phyloP scores from a whole-genome alignment of 2,888 invertebrate species.

The Andrena flavipes region DNA sequence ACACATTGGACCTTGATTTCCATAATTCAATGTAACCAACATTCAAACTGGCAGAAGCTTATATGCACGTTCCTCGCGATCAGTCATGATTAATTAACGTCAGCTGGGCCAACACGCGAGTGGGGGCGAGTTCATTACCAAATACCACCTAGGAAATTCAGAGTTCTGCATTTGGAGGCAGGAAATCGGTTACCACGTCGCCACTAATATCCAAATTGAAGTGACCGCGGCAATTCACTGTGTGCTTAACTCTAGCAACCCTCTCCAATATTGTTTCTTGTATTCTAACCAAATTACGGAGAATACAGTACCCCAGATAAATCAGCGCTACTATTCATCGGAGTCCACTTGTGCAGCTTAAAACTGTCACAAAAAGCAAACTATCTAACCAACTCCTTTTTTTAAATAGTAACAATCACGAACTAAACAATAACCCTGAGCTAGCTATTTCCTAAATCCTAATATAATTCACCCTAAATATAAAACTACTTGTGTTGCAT shows the following conservation, averaged over 20 bases:
- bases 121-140: constrained; percentile 15
- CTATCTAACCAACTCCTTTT: no score
- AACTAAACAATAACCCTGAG: no score
- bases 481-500: no score
- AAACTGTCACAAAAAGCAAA: no score
- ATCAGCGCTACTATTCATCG: no score
- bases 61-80: not conserved
- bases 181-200: constrained; percentile 14
- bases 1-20: no score
- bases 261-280: not conserved
- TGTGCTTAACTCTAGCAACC: not conserved
- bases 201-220: constrained; percentile 16
- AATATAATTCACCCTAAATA: no score
- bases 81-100: constrained; percentile 8
- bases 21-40: not conserved
- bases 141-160: constrained; percentile 19
- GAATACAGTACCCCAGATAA: not conserved
- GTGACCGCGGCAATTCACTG: constrained; percentile 3
- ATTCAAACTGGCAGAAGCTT: not conserved
- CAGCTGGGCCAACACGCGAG: not conserved
- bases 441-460: no score
- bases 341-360: no score
- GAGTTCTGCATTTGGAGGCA: not conserved
- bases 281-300: not conserved
- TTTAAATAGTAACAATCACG: no score